phyloP scores from a whole-genome alignment of 1,140 invertebrate species.

The Hyles euphorbiae region DNA sequence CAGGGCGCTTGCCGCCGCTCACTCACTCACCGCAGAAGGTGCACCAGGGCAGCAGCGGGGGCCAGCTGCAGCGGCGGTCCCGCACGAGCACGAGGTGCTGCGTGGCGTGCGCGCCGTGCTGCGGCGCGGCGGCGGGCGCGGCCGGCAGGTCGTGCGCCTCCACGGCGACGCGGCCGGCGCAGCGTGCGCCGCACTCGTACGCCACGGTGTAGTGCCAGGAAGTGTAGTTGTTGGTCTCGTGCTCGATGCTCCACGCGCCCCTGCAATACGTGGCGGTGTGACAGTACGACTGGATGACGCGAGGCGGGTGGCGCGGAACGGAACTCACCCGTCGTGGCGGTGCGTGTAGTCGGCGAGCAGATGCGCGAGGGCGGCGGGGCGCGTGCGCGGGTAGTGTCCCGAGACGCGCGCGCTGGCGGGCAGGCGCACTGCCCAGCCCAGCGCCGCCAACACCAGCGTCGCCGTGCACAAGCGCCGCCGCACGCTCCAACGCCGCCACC shows the following conservation, averaged over 20 bases:
- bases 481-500: not conserved
- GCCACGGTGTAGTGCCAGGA: conserved; percentile 43
- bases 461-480: conserved; percentile 9
- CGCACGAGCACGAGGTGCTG: conserved; percentile 5
- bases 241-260: conserved; percentile 39
- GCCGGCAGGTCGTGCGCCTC: conserved; percentile 17
- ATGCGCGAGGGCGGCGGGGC: conserved; percentile 32
- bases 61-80: conserved; percentile 19
- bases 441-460: conserved; percentile 16
- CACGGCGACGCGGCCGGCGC: conserved; percentile 34
- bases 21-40: conserved; percentile 30
- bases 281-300: not conserved
- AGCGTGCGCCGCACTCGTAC: conserved; percentile 48
- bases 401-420: conserved; percentile 4
- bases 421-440: conserved; percentile 11
- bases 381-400: conserved; percentile 10
- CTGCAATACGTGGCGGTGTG: conserved; percentile 11
- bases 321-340: conserved; percentile 18
- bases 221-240: conserved; percentile 43
- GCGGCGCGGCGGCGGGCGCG: conserved; percentile 11
- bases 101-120: conserved; percentile 9
- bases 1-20: not conserved
- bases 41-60: conserved; percentile 38
- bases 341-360: conserved; percentile 45
- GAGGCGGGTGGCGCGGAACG: not conserved